Base-by-base conservation (phyloP, 1,140 invertebrate genomes). In the Muscidifurax raptorellus region DNA sequence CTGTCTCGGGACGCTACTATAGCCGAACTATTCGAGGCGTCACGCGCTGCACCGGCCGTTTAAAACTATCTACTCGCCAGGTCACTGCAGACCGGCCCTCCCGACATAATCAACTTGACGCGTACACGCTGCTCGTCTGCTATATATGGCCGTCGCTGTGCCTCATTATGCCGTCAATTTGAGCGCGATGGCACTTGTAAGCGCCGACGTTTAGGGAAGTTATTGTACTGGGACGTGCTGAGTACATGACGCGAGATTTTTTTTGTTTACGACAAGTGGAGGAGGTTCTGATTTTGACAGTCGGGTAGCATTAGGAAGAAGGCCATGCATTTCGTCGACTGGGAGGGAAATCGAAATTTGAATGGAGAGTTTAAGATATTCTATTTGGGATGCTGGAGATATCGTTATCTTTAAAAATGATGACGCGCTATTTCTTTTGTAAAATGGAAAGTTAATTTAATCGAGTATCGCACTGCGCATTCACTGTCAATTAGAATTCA, bases 91-190 rank as follows among this genome's bases (percentile, higher is more conserved):
- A 74, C 30, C 71, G 22, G 13, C 27, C 44, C 28, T 40, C 64
- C n/a, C 44, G 15, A 80, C 64, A 69, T 69, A 69, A 67, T 80
- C 64, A 47, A 80, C 66, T 80, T 80, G 64, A 80, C 64, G n/a
- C 32, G 15, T 80, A 80, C 64, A 44, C 36, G 74, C 13, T 22
- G 10, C 66, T 30, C 36, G 36, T 40, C 36, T 0, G 7, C 36
- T 40, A 40, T 40, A 13, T 28, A n/a, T n/a, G 64, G 13, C 7
- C 67, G 67, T 36, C 71, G 27, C 71, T 27, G 66, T 40, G 30
- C 3, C 40, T 47, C 40, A 52, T 76, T 47, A 76, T 76, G 12
- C 40, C 40, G n/a, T 28, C 74, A 44, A 76, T 76, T 76, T 47
- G 40, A 40, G 32, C 66, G 52, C 22, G 52, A 59, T 22, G 25